Conservation (phyloP, 2,797 vertebrate genomes). For the Sus cebifrons region DNA sequence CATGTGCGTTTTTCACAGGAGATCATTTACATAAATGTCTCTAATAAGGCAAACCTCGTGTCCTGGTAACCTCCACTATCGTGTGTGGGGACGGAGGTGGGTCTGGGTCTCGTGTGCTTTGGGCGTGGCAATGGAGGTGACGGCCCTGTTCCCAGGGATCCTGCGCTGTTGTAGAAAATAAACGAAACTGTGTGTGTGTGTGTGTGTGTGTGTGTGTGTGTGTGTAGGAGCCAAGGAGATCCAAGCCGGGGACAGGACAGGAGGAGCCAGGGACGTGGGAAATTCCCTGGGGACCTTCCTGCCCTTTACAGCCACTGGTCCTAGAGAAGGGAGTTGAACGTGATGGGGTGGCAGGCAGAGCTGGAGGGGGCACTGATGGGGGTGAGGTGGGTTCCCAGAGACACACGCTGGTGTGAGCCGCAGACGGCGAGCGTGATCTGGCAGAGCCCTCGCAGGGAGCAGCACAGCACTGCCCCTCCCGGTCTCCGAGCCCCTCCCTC, state of each 20-base stretch:
- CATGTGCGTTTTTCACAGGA: neutral
- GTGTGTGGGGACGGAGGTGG: neutral
- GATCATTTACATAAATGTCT: neutral
- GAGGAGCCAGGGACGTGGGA: neutral
- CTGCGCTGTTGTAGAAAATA: neutral
- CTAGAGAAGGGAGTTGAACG: neutral
- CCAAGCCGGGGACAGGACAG: neutral
- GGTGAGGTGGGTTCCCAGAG: neutral
- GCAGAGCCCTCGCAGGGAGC: neutral
- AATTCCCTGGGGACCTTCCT: neutral
- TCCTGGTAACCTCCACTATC: fast-evolving
- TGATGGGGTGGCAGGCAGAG: too few relatives aligned
- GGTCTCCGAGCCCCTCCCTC: fast-evolving
- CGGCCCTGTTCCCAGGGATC: neutral
- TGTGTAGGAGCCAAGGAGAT: neutral
- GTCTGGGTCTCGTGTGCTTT: fast-evolving
- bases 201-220: too few relatives aligned
- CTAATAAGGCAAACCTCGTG: neutral
- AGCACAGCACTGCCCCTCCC: neutral
- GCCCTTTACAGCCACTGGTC: neutral
- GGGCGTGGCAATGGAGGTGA: fast-evolving
- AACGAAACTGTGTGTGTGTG: neutral
- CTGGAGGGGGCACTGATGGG: neutral
- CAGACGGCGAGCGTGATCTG: fast-evolving
- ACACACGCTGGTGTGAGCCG: neutral